Evolutionary conservation across 1,140 invertebrate species (phyloP).

Genomic region (Eurosta solidaginis): DNA sequence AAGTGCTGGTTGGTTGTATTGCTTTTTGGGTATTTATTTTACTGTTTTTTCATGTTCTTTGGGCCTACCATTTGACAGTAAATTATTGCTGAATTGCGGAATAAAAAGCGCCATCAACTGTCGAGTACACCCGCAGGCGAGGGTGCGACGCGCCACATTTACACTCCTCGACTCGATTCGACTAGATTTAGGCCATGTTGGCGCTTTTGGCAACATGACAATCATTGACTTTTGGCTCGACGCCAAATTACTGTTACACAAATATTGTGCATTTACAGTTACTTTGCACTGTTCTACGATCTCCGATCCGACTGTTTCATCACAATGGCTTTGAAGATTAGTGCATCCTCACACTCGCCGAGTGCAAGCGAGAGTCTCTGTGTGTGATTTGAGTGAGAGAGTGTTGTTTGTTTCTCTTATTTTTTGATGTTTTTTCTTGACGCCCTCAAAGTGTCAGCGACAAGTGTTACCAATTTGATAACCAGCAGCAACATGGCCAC

Average conservation of each 20-base stretch:
- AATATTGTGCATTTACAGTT: neutral
- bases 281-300: neutral
- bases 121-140: too few relatives aligned
- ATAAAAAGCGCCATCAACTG: conserved; percentile 9
- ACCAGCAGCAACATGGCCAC: neutral
- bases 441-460: conserved; percentile 33
- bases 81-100: conserved; percentile 21
- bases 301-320: neutral
- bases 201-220: conserved; percentile 11
- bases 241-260: conserved; percentile 16
- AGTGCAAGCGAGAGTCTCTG: too few relatives aligned
- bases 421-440: neutral
- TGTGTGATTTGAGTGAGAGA: neutral
- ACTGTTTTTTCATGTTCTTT: neutral
- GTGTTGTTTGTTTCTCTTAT: neutral
- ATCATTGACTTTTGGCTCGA: conserved; percentile 14
- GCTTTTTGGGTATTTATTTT: neutral
- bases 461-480: conserved; percentile 34
- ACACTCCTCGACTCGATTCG: too few relatives aligned
- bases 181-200: conserved; percentile 10
- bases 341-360: neutral
- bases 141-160: too few relatives aligned
- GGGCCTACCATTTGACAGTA: neutral
- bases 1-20: neutral
- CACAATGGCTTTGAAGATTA: neutral